Conservation (phyloP, 1,140 invertebrate species). For the Nomia melanderi region DNA sequence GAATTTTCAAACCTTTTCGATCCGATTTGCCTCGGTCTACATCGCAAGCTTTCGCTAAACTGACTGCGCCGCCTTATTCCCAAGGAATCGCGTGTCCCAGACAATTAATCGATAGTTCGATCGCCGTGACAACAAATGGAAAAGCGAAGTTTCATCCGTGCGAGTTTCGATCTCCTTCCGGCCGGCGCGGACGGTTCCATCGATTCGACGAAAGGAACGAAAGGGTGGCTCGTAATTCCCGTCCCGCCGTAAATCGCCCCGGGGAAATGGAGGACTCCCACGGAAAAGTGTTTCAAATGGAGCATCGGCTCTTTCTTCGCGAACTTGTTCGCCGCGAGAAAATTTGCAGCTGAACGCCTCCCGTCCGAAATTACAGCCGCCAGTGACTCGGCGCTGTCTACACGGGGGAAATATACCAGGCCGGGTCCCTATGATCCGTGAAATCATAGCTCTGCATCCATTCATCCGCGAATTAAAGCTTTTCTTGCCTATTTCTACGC, state of each 20-base stretch:
- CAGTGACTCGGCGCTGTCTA: constrained; percentile 32
- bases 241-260: constrained; percentile 9
- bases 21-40: too few species aligned
- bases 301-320: constrained; percentile 18
- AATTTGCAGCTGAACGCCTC: constrained; percentile 8
- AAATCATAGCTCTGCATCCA: background rate
- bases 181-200: background rate
- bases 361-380: constrained; percentile 5
- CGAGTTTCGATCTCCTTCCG: background rate
- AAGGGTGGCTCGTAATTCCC: constrained; percentile 4
- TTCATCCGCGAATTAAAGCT: too few species aligned
- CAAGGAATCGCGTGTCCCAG: constrained; percentile 33
- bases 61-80: too few species aligned
- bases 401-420: background rate
- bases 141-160: background rate
- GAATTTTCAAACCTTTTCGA: too few species aligned
- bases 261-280: background rate
- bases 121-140: background rate
- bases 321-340: background rate
- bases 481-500: too few species aligned
- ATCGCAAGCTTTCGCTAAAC: too few species aligned
- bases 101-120: constrained; percentile 26
- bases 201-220: background rate
- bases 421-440: background rate
- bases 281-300: constrained; percentile 22